These are phyloP conservation scores for Panagrolaimus sp. DNA, from an alignment of 1,140 invertebrate genomes.

Conservation along the genomic window DNA sequence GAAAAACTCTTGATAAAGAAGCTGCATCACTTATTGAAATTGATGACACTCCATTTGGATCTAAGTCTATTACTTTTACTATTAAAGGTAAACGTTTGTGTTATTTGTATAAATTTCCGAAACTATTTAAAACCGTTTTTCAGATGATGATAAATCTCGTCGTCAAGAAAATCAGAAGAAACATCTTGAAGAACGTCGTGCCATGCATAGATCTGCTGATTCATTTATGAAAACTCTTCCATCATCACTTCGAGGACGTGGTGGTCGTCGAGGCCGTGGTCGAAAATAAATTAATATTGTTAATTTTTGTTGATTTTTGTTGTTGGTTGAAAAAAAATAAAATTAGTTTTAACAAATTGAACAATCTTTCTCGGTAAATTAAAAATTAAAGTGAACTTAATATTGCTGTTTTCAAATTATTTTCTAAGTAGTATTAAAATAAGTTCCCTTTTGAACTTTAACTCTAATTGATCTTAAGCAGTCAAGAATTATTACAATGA, in stretches of 20 bases:
- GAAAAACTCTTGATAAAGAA: slow-evolving; percentile 16
- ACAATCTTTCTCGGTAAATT: no score
- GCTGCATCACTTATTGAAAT: slow-evolving; percentile 13
- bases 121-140: background rate
- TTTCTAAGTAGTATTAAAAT: no score
- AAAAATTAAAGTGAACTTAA: no score
- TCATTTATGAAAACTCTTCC: background rate
- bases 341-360: no score
- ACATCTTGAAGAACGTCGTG: background rate
- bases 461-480: no score
- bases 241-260: background rate
- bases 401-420: no score
- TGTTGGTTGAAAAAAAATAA: no score
- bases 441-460: no score
- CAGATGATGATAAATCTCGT: slow-evolving; percentile 3
- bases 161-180: slow-evolving; percentile 7
- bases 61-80: slow-evolving; percentile 47
- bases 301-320: no score
- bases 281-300: slow-evolving; percentile 7
- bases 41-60: slow-evolving; percentile 43
- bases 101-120: background rate
- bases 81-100: slow-evolving; percentile 23
- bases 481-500: no score
- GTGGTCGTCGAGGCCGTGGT: background rate
- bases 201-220: background rate